These are phyloP conservation scores for Apodemia duryi DNA, from an alignment of 2,888 invertebrate genomes.

Conservation along the genomic window DNA sequence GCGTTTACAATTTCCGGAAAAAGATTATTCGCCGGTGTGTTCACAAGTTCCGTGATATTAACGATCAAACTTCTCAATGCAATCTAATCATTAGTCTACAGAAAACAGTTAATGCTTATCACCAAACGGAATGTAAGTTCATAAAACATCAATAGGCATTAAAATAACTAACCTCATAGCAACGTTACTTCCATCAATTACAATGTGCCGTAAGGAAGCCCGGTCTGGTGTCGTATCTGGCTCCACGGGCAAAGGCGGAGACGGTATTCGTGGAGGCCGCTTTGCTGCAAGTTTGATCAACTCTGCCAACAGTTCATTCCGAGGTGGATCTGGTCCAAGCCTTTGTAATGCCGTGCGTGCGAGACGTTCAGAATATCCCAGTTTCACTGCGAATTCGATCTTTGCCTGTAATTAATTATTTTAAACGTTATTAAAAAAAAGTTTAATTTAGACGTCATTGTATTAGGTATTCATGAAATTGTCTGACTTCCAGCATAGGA, in stretches of 20 bases:
- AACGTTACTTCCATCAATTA: constrained; percentile 96
- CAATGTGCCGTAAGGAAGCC: constrained; percentile 84
- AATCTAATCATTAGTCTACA: no score
- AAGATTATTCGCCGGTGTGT: no score
- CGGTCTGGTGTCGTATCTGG: constrained; percentile 57
- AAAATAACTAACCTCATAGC: constrained; percentile 87
- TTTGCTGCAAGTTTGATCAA: constrained; percentile 89
- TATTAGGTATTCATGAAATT: no score
- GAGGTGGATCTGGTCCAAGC: constrained; percentile 90
- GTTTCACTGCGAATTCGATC: constrained; percentile 93
- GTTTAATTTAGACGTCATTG: background rate
- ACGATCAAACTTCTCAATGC: background rate
- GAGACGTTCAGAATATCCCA: constrained; percentile 93
- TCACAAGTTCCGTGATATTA: no score
- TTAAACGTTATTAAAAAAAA: background rate
- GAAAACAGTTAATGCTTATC: no score
- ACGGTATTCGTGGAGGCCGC: constrained; percentile 57
- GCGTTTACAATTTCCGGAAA: no score
- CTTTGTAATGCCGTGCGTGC: constrained; percentile 90
- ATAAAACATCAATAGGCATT: background rate
- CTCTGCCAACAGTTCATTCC: constrained; percentile 93
- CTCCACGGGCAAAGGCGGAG: constrained; percentile 53
- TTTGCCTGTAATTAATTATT: constrained; percentile 61
- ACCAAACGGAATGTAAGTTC: no score
- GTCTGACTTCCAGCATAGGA: no score